Conservation (phyloP, 64 coral and sea anemone genomes). For the Dendronephthya gigantea region DNA sequence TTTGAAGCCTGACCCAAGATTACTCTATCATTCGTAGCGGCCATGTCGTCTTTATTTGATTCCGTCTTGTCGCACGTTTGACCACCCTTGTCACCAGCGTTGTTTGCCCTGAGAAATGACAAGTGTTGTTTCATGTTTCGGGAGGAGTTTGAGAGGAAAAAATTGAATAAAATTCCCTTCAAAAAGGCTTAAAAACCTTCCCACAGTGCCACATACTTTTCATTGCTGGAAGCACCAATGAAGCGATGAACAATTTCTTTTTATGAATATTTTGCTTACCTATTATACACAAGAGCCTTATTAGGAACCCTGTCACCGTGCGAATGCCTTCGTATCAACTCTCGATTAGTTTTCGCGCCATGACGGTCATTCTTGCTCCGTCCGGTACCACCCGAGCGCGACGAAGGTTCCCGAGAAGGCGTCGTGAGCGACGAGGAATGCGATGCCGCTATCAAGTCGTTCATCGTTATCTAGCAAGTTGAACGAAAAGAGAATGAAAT, state of each 20-base stretch:
- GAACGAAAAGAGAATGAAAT: too few relatives aligned
- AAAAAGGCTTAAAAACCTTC: too few relatives aligned
- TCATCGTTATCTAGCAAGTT: neutral
- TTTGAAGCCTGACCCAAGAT: constrained; percentile 62
- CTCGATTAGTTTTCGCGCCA: constrained; percentile 3
- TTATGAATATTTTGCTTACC: constrained; percentile 24
- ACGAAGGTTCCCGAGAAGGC: neutral
- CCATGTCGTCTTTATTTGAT: neutral
- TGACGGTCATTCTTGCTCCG: neutral
- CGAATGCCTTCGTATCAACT: constrained; percentile 70
- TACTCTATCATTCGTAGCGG: neutral
- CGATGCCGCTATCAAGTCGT: neutral
- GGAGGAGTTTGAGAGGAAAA: too few relatives aligned
- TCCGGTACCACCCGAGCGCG: neutral
- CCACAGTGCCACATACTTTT: too few relatives aligned
- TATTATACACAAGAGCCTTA: constrained; percentile 52
- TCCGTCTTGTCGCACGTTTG: neutral
- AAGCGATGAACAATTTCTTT: too few relatives aligned
- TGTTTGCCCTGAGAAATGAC: neutral
- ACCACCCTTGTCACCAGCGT: neutral
- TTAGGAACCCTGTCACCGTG: constrained; percentile 51
- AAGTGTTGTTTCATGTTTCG: too few relatives aligned
- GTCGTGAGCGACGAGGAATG: neutral
- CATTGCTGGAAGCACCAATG: too few relatives aligned
- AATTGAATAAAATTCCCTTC: too few relatives aligned